Base-by-base conservation (phyloP, 2,888 invertebrate species). In the Pyrgus malvae region DNA sequence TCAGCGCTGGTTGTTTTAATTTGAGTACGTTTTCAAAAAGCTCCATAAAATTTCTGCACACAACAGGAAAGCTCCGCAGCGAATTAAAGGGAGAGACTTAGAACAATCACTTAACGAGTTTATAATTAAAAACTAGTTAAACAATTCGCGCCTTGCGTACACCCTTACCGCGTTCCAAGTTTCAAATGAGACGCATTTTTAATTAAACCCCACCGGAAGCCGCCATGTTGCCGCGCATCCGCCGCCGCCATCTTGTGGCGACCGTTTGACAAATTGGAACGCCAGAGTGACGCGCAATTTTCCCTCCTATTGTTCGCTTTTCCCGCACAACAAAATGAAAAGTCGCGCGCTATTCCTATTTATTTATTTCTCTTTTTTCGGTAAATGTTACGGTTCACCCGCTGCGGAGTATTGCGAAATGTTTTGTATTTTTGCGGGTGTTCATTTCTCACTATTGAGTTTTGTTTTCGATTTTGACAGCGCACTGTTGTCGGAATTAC, bases 271-370 rank as follows among this genome's bases (percentile, higher is more conserved):
- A 90, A 90, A 90, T 90, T 89, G 90, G 85, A 86, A 84, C 80
- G 85, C 78, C 76, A 81, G 86, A 86, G 87, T 90, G 90, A 90
- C 90, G 89, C 88, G 89, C 88, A 89, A 89, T 89, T 89, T 89
- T 87, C 85, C 61, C 62, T 63, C 61, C 85, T 76, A 87, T 89
- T 89, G 89, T 90, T 86, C 87, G 83, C 82, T 80, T 84, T 84
- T 80, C 81, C 79, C 80, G 79, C 79, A 78, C 87, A 80, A 86
- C 85, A 83, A 83, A 88, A 90, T 90, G 89, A 90, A 88, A 90
- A 88, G 83, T 85, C 85, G 82, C 71, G 70, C 79, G 78, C 75
- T 74, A 76, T 80, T 80, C 79, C 76, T 72, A 70, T 73, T 75
- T 77, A 67, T 69, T 70, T 67, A 63, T 76, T 73, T 74, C 73